Conservation (phyloP, 1,140 invertebrate genomes). For the Nautilus pompilius region DNA sequence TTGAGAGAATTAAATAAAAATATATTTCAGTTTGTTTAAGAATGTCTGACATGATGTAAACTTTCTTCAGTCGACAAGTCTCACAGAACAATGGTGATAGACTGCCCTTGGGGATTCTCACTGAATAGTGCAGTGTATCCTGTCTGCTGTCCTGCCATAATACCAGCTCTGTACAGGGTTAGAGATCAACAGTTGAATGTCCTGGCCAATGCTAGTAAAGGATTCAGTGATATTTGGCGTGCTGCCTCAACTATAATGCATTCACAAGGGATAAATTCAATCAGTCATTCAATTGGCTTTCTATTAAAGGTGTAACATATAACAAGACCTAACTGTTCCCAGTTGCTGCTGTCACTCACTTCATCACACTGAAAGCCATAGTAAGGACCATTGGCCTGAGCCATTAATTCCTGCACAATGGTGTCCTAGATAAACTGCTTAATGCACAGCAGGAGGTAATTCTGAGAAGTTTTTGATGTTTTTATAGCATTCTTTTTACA, state of each 20-base stretch:
- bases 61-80: constrained; percentile 20
- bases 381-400: constrained; percentile 13
- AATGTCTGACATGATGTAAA: constrained; percentile 16
- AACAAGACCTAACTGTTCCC: constrained; percentile 21
- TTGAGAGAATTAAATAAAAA: constrained; percentile 24
- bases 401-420: constrained; percentile 13
- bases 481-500: constrained; percentile 19
- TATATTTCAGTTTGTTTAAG: constrained; percentile 19
- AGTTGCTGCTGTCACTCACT: constrained; percentile 17
- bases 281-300: constrained; percentile 12
- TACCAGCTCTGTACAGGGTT: constrained; percentile 22
- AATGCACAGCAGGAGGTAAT: constrained; percentile 14
- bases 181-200: constrained; percentile 15
- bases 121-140: constrained; percentile 13
- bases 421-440: constrained; percentile 13
- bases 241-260: constrained; percentile 13
- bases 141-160: constrained; percentile 17
- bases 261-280: constrained; percentile 21
- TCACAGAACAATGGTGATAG: constrained; percentile 21
- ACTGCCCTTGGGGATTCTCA: constrained; percentile 12
- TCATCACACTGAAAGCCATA: constrained; percentile 20
- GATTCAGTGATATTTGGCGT: constrained; percentile 8
- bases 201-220: constrained; percentile 8
- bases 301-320: constrained; percentile 8
- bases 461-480: constrained; percentile 22